A percentile compares a stretch with the other conserved stretches of the same genome.
These are phyloP conservation scores for Sycophila sp. DNA, from an alignment of 1,140 invertebrate genomes.

Conservation along the genomic window DNA sequence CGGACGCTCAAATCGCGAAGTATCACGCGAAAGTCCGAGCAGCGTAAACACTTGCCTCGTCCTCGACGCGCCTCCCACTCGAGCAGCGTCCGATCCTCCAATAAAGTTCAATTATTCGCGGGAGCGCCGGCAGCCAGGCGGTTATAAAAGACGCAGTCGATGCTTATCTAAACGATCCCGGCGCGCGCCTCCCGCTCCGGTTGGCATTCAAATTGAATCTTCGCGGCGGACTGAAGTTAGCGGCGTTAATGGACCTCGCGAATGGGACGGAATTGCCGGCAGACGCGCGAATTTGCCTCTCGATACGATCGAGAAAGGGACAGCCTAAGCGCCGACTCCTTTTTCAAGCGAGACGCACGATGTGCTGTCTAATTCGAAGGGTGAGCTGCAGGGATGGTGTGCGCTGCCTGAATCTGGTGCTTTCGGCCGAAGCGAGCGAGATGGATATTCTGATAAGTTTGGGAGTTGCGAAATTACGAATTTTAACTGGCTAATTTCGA, in stretches of 20 bases:
- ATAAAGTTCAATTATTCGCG: conserved; percentile 54
- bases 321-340: too few relatives aligned
- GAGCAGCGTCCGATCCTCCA: conserved; percentile 25
- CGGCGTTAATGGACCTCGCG: conserved; percentile 59
- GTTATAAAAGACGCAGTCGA: conserved; percentile 44
- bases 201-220: conserved; percentile 65
- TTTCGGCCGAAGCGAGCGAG: background rate
- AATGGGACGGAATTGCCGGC: conserved; percentile 56
- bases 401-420: background rate
- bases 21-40: background rate
- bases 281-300: conserved; percentile 33
- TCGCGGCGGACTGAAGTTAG: conserved; percentile 48
- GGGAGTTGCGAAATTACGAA: background rate
- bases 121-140: conserved; percentile 41
- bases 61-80: background rate
- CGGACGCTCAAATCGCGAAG: conserved; percentile 12
- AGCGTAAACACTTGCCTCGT: too few relatives aligned
- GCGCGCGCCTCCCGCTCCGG: conserved; percentile 54
- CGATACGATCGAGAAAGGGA: background rate
- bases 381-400: background rate
- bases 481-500: conserved; percentile 4
- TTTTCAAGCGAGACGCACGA: too few relatives aligned
- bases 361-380: too few relatives aligned
- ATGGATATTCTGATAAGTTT: background rate
- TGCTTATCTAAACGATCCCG: conserved; percentile 63